These are phyloP conservation scores for Cladopsammia gracilis DNA, from an alignment of 64 coral and sea anemone genomes.

Conservation along the genomic window DNA sequence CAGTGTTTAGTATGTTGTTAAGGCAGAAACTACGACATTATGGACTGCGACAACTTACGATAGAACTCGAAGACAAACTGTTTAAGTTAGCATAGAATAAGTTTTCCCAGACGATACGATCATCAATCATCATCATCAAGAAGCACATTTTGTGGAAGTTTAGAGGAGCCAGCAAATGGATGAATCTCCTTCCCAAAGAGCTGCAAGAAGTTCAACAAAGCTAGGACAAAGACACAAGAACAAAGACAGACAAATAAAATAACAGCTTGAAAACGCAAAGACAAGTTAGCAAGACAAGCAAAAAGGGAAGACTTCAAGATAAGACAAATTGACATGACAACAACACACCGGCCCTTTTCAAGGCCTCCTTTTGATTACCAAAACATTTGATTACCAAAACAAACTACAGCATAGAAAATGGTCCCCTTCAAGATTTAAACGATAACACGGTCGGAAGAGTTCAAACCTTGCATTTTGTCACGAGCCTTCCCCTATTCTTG, in stretches of 20 bases:
- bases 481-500: no score
- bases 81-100: background rate
- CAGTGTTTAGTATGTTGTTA: no score
- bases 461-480: no score
- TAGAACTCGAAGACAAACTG: background rate
- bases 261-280: background rate
- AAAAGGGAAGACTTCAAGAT: background rate
- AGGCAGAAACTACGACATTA: no score
- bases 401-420: no score
- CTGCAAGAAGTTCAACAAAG: background rate
- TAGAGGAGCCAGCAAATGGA: constrained; percentile 13
- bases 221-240: background rate
- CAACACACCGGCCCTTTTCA: constrained; percentile 72
- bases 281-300: background rate
- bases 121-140: background rate
- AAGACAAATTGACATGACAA: constrained; percentile 32
- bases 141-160: constrained; percentile 3
- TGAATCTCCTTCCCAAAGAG: constrained; percentile 17
- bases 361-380: background rate
- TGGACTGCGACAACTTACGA: background rate
- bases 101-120: background rate
- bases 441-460: no score
- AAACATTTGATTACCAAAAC: no score
- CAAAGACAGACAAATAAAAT: background rate
- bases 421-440: no score